These are phyloP conservation scores for Yponomeuta plumbellus DNA, from an alignment of 2,888 invertebrate species.

Conservation along the genomic window DNA sequence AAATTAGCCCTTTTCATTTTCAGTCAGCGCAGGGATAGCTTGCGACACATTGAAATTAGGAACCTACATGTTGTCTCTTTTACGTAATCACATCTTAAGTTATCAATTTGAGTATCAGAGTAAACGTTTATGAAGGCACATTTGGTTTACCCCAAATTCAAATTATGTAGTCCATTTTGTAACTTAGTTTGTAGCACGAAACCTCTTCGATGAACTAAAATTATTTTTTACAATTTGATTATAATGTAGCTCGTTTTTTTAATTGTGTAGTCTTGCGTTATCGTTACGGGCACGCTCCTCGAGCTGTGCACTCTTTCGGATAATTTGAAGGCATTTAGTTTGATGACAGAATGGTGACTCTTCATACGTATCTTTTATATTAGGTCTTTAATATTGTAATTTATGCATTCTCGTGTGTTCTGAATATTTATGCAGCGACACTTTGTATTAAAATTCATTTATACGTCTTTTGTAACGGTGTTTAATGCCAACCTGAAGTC, in stretches of 20 bases:
- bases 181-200: constrained; percentile 25
- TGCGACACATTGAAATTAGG: constrained; percentile 21
- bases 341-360: constrained; percentile 16
- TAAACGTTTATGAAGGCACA: neutral
- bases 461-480: constrained; percentile 2
- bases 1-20: constrained; percentile 14
- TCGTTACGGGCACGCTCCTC: neutral
- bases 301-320: constrained; percentile 4
- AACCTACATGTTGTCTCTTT: neutral
- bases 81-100: neutral
- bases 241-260: constrained; percentile 21
- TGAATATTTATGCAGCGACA: neutral
- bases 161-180: constrained; percentile 42
- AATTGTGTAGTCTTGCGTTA: constrained; percentile 11
- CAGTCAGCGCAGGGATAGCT: constrained; percentile 21
- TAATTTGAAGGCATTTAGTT: constrained; percentile 17
- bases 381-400: neutral
- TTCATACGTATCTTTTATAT: neutral
- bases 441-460: neutral
- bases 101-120: neutral
- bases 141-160: constrained; percentile 33
- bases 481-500: neutral
- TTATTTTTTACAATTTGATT: constrained; percentile 27
- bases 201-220: constrained; percentile 9
- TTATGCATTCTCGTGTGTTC: neutral